These are phyloP conservation scores for Buathra laborator DNA, from an alignment of 2,888 invertebrate genomes.

Conservation along the genomic window DNA sequence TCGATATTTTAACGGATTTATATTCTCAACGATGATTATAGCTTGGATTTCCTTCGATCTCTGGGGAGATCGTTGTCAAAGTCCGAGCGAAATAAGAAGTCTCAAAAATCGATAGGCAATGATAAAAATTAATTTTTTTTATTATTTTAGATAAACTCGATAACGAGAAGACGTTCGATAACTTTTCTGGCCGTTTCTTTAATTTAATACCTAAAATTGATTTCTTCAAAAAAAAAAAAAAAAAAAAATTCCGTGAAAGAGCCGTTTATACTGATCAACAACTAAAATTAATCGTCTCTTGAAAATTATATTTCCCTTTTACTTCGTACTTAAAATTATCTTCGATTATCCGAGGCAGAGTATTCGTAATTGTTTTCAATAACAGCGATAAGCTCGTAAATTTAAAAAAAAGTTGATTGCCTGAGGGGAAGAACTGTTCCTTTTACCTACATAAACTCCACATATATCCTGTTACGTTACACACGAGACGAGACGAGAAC, in stretches of 20 bases:
- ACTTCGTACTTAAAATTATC: not conserved
- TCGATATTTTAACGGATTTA: conserved; percentile 84
- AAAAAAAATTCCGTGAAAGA: too few relatives aligned
- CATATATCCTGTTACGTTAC: conserved; percentile 49
- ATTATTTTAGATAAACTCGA: not conserved
- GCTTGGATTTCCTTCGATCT: conserved; percentile 11
- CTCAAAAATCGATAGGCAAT: not conserved
- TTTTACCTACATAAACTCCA: not conserved
- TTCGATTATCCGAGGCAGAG: not conserved
- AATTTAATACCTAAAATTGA: not conserved
- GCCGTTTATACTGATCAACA: too few relatives aligned
- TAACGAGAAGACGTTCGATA: not conserved
- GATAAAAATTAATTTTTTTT: not conserved
- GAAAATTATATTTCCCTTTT: not conserved
- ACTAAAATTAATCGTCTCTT: too few relatives aligned
- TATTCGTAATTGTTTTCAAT: not conserved
- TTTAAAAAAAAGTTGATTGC: not conserved
- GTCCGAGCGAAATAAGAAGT: not conserved
- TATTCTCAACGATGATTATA: conserved; percentile 77
- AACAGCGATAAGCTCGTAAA: not conserved
- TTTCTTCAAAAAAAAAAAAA: too few relatives aligned
- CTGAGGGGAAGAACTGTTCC: not conserved
- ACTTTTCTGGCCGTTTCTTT: not conserved
- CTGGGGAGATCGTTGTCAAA: conserved; percentile 1
- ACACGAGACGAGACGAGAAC: conserved; percentile 71